Evolutionary conservation across 2,888 invertebrate genomes (phyloP), one percentile per base, ranked within the genome.

Genomic region (Cynaeus angustus): DNA sequence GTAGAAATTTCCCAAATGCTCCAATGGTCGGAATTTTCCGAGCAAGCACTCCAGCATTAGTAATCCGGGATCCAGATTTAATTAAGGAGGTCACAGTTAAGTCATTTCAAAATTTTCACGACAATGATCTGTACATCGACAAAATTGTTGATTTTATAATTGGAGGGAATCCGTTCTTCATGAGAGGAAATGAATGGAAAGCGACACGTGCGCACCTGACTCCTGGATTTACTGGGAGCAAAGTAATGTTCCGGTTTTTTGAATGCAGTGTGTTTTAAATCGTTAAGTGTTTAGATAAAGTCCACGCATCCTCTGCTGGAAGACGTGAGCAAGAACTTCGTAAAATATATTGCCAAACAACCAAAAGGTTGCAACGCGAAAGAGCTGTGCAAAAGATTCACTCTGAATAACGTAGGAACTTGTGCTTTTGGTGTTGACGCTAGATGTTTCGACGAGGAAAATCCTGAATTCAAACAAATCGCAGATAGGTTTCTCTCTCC

Each of bases 181-280:
- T 88, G 21, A 84, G 82, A 7, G 87, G 87, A 0, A 81, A 85
- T 6, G 78, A 84, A 72, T 88, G 89, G 89, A 87, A 87, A 68
- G 79, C 82, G 0, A 78, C 86, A 0, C 83, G 89, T 4, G 78
- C 82, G 0, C 86, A 86, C 73, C 72, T 89, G 10, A 86, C 88
- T 1, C 84, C 88, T 0, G 86, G 86, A 1, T 84, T 89, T 26
- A 87, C 88, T 0, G 79, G 82, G 8, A 85, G 84, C 43, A 86
- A 88, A 69, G 45, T 45, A 45, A 10, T 5, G 61, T n/a, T n/a
- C n/a, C n/a, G n/a, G n/a, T n/a, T n/a, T n/a, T n/a, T n/a, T n/a
- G n/a, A n/a, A n/a, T n/a, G n/a, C n/a, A n/a, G n/a, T n/a, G n/a
- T n/a, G n/a, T n/a, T n/a, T n/a, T n/a, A n/a, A n/a, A n/a, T n/a